These are phyloP conservation scores for Drosophila macrothrix DNA, from an alignment of 2,888 invertebrate species.

Conservation along the genomic window DNA sequence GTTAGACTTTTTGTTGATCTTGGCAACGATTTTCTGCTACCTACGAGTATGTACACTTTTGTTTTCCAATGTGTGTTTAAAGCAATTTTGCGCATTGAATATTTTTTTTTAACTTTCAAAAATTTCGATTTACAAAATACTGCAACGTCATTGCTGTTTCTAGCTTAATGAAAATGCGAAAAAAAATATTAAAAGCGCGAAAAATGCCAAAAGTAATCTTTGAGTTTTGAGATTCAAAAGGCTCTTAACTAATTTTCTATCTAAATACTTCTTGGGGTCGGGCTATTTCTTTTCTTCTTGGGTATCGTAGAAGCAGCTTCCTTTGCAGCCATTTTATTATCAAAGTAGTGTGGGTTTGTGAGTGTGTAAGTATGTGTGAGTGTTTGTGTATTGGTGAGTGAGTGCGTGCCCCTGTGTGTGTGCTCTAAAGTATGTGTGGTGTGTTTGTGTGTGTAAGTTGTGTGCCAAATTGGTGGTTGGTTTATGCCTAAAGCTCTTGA, in stretches of 20 bases:
- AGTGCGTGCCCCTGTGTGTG: slow-evolving; percentile 60
- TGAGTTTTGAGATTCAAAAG: slow-evolving; percentile 15
- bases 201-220: slow-evolving; percentile 51
- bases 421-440: slow-evolving; percentile 58
- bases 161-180: slow-evolving; percentile 64
- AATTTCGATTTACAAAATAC: slow-evolving; percentile 50
- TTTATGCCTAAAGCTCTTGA: slow-evolving; percentile 65
- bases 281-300: slow-evolving; percentile 83
- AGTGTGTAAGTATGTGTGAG: slow-evolving; percentile 30
- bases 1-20: slow-evolving; percentile 3
- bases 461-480: slow-evolving; percentile 68
- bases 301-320: slow-evolving; percentile 82
- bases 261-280: slow-evolving; percentile 41
- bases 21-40: slow-evolving; percentile 50
- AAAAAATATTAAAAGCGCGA: slow-evolving; percentile 74
- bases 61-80: slow-evolving; percentile 8
- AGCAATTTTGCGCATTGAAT: slow-evolving; percentile 70
- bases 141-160: slow-evolving; percentile 69
- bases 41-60: slow-evolving; percentile 20
- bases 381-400: slow-evolving; percentile 29
- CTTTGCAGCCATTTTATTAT: slow-evolving; percentile 79
- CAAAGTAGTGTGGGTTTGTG: slow-evolving; percentile 65
- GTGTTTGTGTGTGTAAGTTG: slow-evolving; percentile 56
- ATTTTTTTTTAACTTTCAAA: slow-evolving; percentile 70
- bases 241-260: slow-evolving; percentile 21